These are phyloP conservation scores for Linnaemya vulpina DNA, from an alignment of 2,888 invertebrate genomes.

Conservation along the genomic window DNA sequence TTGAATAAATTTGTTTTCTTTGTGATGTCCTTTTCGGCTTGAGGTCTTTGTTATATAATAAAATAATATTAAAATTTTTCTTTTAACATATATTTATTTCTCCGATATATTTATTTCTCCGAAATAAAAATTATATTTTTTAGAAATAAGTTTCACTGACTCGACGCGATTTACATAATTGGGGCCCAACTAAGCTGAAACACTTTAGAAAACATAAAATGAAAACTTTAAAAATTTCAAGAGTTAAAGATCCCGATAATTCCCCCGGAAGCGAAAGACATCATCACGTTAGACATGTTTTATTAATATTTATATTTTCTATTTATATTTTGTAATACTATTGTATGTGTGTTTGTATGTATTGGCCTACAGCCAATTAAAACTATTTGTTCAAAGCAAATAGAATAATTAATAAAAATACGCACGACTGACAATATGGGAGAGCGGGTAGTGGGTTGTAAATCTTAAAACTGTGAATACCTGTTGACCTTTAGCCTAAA, in stretches of 20 bases:
- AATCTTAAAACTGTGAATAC: no score
- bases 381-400: constrained; percentile 7
- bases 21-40: no score
- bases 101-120: no score
- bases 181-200: background rate
- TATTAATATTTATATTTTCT: background rate
- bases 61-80: no score
- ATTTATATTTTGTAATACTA: background rate
- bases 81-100: no score
- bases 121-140: no score
- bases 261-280: background rate
- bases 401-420: constrained; percentile 9
- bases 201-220: background rate
- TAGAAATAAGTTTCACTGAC: no score
- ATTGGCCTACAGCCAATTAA: constrained; percentile 25
- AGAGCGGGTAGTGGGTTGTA: no score
- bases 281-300: background rate
- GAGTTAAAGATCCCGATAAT: background rate
- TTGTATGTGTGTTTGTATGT: background rate
- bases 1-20: no score
- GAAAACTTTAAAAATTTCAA: background rate
- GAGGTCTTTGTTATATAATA: no score
- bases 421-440: background rate
- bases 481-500: background rate
- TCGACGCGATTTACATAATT: no score